Percentiles rank a stretch among this genome's conserved stretches.
Conservation (phyloP, 2,113 vertebrate genomes). For the Xiphorhynchus elegans region DNA sequence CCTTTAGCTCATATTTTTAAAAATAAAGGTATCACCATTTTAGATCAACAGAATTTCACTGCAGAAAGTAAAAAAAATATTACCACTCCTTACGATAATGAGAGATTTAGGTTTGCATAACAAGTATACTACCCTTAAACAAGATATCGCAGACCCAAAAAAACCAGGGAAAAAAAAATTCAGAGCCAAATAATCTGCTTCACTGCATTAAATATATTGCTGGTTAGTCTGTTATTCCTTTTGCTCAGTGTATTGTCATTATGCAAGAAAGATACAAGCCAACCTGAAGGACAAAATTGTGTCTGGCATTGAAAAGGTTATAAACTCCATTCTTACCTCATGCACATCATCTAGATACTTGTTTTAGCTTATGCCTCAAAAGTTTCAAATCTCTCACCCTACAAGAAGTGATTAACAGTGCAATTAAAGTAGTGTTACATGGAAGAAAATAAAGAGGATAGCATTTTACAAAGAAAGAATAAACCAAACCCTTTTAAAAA, state of each 20-base stretch:
- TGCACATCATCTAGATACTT: not conserved
- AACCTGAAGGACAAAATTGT: not conserved
- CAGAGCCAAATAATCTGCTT: not conserved
- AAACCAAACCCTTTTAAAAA: not conserved
- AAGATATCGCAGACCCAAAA: not conserved
- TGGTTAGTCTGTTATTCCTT: not conserved
- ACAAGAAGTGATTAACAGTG: not conserved
- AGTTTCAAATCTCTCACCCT: not conserved
- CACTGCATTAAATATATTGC: not conserved
- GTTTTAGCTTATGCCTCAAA: not conserved
- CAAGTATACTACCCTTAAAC: not conserved
- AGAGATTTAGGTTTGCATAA: not conserved
- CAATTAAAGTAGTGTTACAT: not conserved
- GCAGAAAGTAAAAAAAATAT: not conserved
- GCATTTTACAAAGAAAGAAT: not conserved
- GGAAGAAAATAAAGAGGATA: not conserved
- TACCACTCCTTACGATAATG: not conserved
- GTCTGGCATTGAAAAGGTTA: not conserved
- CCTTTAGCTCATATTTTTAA: not conserved
- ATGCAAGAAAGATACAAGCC: not conserved
- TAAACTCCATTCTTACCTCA: not conserved
- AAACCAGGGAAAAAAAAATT: not conserved
- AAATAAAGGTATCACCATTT: not conserved
- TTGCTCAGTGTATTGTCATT: not conserved
- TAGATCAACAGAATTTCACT: not conserved